Evolutionary conservation across 2,797 vertebrate genomes (phyloP).

Genomic region (Synanceia verrucosa): DNA sequence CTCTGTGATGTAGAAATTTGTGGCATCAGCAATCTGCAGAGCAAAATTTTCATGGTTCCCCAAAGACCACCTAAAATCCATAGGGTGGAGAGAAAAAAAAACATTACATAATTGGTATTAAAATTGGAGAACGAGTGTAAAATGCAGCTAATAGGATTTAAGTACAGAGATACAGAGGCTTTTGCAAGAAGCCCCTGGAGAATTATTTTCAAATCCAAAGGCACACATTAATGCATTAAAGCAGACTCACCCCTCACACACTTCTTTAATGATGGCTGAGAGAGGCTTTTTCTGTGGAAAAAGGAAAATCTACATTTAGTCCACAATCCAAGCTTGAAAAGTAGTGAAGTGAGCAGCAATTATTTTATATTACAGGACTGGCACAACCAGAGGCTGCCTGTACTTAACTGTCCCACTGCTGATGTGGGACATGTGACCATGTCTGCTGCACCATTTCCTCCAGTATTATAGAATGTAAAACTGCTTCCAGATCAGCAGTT

Average conservation of each 20-base stretch:
- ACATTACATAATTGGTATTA: conserved; percentile 29
- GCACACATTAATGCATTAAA: not conserved
- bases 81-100: conserved; percentile 15
- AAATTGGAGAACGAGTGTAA: conserved; percentile 21
- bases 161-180: not conserved
- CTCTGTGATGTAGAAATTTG: conserved; percentile 98
- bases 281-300: conserved; percentile 94
- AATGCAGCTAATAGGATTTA: conserved; percentile 30
- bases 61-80: conserved; percentile 90
- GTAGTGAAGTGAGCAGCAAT: conserved; percentile 44
- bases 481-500: conserved; percentile 14
- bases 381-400: conserved; percentile 42
- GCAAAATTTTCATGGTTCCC: conserved; percentile 92
- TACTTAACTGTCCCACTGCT: conserved; percentile 24
- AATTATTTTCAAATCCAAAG: conserved; percentile 23
- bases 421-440: conserved; percentile 24
- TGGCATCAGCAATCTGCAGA: conserved; percentile 94
- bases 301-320: conserved; percentile 57
- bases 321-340: conserved; percentile 28
- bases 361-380: conserved; percentile 56
- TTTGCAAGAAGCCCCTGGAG: conserved; percentile 4
- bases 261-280: conserved; percentile 98
- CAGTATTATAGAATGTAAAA: conserved; percentile 8
- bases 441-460: conserved; percentile 16
- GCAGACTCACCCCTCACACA: conserved; percentile 95